Percentiles rank a stretch among this genome's conserved stretches.
Evolutionary conservation across 2,888 invertebrate species (phyloP).

Genomic region (Macrosoma leucophasiata): DNA sequence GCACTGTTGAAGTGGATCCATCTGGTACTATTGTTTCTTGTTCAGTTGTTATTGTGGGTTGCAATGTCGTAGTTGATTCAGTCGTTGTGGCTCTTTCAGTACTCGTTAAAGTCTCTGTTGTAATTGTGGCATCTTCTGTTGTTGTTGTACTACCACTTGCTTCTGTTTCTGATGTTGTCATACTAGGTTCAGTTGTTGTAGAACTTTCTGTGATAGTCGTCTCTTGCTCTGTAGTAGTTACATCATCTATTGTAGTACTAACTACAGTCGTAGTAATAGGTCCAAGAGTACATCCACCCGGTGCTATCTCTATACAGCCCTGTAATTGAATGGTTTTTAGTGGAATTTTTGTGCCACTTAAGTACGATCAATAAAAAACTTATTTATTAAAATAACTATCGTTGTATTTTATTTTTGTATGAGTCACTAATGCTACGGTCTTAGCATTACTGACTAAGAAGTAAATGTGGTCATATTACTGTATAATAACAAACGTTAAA

Average conservation of each 20-base stretch:
- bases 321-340: conserved; percentile 1
- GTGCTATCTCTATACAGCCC: neutral
- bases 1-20: neutral
- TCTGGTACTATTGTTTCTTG: conserved; percentile 1
- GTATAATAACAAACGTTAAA: too few species aligned
- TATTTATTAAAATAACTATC: too few species aligned
- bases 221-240: neutral
- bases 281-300: conserved; percentile 12
- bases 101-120: conserved; percentile 4
- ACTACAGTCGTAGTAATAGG: conserved; percentile 5
- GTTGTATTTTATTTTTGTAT: too few species aligned
- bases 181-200: conserved; percentile 8
- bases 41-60: neutral
- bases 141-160: neutral
- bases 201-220: neutral
- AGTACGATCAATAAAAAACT: too few species aligned
- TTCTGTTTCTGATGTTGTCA: conserved; percentile 3
- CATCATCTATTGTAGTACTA: neutral
- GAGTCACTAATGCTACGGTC: too few species aligned
- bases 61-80: conserved; percentile 4
- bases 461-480: too few species aligned
- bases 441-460: too few species aligned
- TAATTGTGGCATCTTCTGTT: neutral
- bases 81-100: conserved; percentile 6
- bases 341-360: conserved; percentile 6